Percentiles rank a stretch among this genome's conserved stretches.
phyloP scores from a whole-genome alignment of 2,113 vertebrate species.

The Albula goreensis region DNA sequence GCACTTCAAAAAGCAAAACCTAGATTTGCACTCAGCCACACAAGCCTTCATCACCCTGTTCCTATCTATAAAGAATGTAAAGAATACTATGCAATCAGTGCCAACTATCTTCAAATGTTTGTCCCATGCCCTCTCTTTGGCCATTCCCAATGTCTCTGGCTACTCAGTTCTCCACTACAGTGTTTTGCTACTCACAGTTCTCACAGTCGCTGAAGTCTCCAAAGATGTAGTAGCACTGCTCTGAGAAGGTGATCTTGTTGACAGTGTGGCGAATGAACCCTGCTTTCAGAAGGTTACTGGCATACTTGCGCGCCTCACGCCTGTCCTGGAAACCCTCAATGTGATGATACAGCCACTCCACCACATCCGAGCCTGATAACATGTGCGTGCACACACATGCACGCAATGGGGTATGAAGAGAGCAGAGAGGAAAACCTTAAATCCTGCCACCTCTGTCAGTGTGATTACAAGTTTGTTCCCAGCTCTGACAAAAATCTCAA shows the following conservation, averaged over 20 bases:
- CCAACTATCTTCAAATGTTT: not conserved
- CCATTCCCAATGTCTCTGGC: not conserved
- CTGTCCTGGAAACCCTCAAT: slow-evolving; percentile 88
- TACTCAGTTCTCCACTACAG: not conserved
- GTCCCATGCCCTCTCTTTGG: not conserved
- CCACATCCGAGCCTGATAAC: slow-evolving; percentile 79
- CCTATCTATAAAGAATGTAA: no score
- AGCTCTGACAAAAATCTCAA: no score
- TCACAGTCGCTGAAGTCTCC: slow-evolving; percentile 87
- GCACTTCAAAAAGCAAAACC: not conserved
- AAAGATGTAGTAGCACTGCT: slow-evolving; percentile 90
- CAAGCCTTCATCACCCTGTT: no score
- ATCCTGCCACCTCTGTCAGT: not conserved
- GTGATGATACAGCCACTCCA: slow-evolving; percentile 88
- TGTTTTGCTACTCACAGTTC: slow-evolving; percentile 77
- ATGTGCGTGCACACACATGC: not conserved
- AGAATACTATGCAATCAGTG: no score
- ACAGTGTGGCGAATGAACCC: slow-evolving; percentile 88
- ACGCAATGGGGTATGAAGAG: not conserved
- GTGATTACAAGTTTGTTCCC: no score
- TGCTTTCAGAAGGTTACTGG: slow-evolving; percentile 86
- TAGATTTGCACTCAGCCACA: not conserved
- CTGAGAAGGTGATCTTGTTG: slow-evolving; percentile 92
- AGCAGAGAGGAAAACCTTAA: not conserved
- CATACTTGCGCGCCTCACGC: slow-evolving; percentile 85